Evolutionary conservation across 2,797 vertebrate species (phyloP).

Genomic region (Sitta carolinensis): DNA sequence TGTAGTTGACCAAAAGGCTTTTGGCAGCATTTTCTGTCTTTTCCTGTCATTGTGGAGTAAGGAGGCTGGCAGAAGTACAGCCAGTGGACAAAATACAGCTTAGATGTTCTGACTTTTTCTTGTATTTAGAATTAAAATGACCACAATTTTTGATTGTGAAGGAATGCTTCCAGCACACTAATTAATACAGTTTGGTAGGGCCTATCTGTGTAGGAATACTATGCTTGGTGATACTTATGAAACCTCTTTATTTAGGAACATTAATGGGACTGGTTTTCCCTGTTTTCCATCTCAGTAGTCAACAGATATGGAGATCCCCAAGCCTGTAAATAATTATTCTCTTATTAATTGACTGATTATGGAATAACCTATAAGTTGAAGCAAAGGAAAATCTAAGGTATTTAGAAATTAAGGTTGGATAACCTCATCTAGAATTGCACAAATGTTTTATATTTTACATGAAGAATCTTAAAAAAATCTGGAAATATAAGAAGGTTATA

Average conservation of each 20-base stretch:
- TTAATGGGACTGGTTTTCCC: background rate
- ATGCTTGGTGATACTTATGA: too few relatives aligned
- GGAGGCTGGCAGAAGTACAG: background rate
- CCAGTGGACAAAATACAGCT: background rate
- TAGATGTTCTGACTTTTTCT: background rate
- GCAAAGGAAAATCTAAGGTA: background rate
- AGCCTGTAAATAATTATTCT: background rate
- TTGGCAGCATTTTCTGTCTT: background rate
- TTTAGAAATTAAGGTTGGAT: background rate
- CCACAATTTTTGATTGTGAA: background rate
- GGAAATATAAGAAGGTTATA: background rate
- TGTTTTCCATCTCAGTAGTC: background rate
- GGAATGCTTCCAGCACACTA: background rate
- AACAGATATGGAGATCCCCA: background rate
- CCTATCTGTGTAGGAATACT: background rate
- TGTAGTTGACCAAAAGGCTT: background rate
- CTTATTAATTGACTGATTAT: background rate
- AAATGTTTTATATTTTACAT: background rate
- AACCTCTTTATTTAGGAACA: background rate
- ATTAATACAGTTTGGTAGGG: background rate
- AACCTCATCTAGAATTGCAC: background rate
- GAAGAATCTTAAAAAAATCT: background rate
- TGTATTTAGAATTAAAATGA: background rate
- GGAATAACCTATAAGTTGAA: background rate
- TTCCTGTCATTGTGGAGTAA: background rate